Conservation (phyloP, 2,797 vertebrate genomes). For the Phylloscopus collybita region DNA sequence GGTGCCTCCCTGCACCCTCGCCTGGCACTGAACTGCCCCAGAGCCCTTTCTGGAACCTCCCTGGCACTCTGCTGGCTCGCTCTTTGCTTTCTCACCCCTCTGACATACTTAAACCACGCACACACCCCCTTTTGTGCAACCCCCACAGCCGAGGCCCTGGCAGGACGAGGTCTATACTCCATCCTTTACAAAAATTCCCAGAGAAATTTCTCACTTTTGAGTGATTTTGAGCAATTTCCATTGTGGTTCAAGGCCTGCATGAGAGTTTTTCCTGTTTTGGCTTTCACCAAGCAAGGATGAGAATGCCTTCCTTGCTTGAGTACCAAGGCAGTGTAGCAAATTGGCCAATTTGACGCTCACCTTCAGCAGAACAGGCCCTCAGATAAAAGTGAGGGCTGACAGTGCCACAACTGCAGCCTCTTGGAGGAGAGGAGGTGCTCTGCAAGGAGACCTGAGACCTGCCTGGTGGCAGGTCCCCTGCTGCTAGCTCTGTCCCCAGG, state of each 20-base stretch:
- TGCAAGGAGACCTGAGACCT: not conserved
- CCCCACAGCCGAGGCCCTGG: not conserved
- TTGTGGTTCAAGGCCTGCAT: not conserved
- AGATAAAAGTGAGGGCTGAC: not conserved
- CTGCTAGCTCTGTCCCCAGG: not conserved
- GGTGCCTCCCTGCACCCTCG: not conserved
- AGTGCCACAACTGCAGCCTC: not conserved
- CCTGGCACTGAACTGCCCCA: fast-evolving
- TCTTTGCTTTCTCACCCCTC: not conserved
- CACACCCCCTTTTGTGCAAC: not conserved
- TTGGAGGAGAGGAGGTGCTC: not conserved
- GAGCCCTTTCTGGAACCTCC: not conserved
- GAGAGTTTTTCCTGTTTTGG: not conserved
- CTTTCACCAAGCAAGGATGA: not conserved
- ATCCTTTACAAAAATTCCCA: not conserved
- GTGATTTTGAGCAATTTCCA: not conserved
- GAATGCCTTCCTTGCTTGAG: not conserved
- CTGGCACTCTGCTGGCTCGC: not conserved
- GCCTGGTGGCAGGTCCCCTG: not conserved
- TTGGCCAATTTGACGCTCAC: fast-evolving
- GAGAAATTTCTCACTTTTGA: not conserved
- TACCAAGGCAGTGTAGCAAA: not conserved
- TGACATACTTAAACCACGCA: fast-evolving
- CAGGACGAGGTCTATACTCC: not conserved
- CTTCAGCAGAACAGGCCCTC: not conserved